phyloP scores from a whole-genome alignment of 2,797 vertebrate genomes.

The Otolemur crassicaudatus region DNA sequence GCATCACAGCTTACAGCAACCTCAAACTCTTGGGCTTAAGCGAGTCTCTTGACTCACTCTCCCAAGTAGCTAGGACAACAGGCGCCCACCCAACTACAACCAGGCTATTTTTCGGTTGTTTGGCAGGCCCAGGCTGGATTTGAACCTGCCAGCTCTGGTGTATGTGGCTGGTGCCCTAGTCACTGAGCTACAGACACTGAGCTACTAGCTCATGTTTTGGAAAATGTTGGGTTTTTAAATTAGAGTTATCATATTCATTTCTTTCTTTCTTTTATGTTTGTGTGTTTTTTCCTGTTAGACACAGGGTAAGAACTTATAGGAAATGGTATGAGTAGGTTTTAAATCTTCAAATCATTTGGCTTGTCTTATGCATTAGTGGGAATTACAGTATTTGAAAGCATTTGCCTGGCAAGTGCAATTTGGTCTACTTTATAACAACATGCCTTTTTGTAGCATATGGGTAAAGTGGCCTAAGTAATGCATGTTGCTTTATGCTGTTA shows the following conservation, averaged over 20 bases:
- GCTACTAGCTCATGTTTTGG: neutral
- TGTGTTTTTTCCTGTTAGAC: slow-evolving; percentile 27
- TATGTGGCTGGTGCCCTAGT: too few relatives aligned
- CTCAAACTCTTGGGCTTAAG: too few relatives aligned
- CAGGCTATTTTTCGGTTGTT: too few relatives aligned
- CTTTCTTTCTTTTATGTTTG: neutral
- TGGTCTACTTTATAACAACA: slow-evolving; percentile 73
- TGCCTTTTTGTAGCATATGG: slow-evolving; percentile 71
- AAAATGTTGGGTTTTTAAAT: neutral
- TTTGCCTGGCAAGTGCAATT: slow-evolving; percentile 71
- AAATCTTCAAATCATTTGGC: slow-evolving; percentile 63
- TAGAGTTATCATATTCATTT: neutral
- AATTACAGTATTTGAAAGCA: slow-evolving; percentile 77
- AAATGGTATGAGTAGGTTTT: slow-evolving; percentile 65
- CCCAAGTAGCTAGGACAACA: too few relatives aligned
- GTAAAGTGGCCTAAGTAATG: slow-evolving; percentile 73
- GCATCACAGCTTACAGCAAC: too few relatives aligned
- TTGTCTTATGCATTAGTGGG: slow-evolving; percentile 52
- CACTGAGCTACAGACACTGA: too few relatives aligned
- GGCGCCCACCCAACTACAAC: too few relatives aligned
- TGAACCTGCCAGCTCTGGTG: too few relatives aligned
- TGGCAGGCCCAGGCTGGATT: too few relatives aligned
- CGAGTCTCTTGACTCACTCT: too few relatives aligned
- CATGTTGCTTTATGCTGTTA: slow-evolving; percentile 79
- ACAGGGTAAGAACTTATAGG: slow-evolving; percentile 54